Base-by-base conservation (phyloP, 2,888 invertebrate genomes). In the Acleris holmiana region DNA sequence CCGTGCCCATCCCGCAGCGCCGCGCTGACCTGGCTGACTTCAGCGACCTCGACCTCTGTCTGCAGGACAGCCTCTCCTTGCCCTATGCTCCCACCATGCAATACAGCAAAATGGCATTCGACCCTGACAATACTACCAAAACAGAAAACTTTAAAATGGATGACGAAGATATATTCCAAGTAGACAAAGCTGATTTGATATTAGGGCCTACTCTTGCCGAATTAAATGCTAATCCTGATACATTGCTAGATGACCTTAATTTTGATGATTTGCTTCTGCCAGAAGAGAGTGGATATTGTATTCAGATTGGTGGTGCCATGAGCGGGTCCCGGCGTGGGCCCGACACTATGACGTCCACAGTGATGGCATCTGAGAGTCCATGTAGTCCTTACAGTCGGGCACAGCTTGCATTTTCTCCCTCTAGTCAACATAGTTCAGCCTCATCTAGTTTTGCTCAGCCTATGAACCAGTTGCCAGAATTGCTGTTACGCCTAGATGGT, bases 111-210 rank as follows among this genome's bases (percentile, higher is more conserved):
- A 80, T 89, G 66, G 80, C 84, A 41, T 91, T 85, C 70, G 92
- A 90, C 62, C 84, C 82, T 72, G 94, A 83, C 73, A 89, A 72
- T 73, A 83, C 80, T 54, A 80, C 84, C 19, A 94, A 93, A 84
- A 84, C 89, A 56, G 95, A 95, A 74, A 91, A 95, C 13, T 95
- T 96, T 75, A 95, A 95, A 84, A 95, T 97, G 94, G 97, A 97
- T 77, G 97, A 97, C 77, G 97, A 97, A 80, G 97, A 97, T 80
- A 97, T 97, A 76, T 97, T 97, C 83, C 93, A 97, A 93, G 96
- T 97, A 61, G 97, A 98, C 84, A 97, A 97, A 87, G 95, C 96
- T 46, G 97, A 97, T 88, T 93, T 97, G 69, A 96, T 97, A 74
- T 95, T 97, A 84, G 95, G 96, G 4, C 96, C 97, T 0, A 97